Evolutionary conservation across 2,113 vertebrate genomes (phyloP).

Genomic region (Corythoichthys intestinalis): DNA sequence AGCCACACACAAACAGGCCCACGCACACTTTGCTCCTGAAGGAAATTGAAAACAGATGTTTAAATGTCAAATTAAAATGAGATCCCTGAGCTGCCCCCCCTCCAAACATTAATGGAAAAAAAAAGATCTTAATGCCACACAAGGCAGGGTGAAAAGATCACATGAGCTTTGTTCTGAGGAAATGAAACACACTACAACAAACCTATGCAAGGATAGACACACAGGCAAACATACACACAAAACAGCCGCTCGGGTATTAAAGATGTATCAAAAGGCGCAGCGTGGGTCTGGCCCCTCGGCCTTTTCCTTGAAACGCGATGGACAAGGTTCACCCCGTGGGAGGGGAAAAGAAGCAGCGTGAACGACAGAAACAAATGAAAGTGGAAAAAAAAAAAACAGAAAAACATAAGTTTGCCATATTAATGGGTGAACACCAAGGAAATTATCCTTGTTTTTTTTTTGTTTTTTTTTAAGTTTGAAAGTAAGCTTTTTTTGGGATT

Average conservation of each 20-base stretch:
- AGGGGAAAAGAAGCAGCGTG: conserved; percentile 6
- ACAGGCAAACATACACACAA: conserved; percentile 13
- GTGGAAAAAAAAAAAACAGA: conserved; percentile 12
- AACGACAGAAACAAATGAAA: conserved; percentile 15
- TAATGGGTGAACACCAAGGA: background rate
- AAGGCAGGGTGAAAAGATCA: conserved; percentile 62
- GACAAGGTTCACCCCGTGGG: conserved; percentile 1
- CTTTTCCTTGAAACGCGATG: conserved; percentile 32
- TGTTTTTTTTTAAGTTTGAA: too few relatives aligned
- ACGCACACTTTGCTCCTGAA: conserved; percentile 29
- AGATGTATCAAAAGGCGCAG: conserved; percentile 57
- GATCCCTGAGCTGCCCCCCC: conserved; percentile 61
- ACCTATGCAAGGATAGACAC: conserved; percentile 51
- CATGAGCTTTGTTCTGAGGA: conserved; percentile 74
- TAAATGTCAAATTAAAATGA: conserved; percentile 80
- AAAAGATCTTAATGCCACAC: conserved; percentile 65
- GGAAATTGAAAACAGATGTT: conserved; percentile 77
- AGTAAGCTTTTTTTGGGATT: too few relatives aligned
- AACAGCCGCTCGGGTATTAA: conserved; percentile 57
- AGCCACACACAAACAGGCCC: conserved; percentile 11
- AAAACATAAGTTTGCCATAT: background rate
- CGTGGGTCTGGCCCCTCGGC: background rate
- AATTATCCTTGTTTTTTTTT: too few relatives aligned
- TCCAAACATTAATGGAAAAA: conserved; percentile 74
- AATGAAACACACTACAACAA: conserved; percentile 75